Evolutionary conservation across 2,797 vertebrate genomes (phyloP), one percentile per base, ranked within the genome.

Genomic region (Momotus momota): DNA sequence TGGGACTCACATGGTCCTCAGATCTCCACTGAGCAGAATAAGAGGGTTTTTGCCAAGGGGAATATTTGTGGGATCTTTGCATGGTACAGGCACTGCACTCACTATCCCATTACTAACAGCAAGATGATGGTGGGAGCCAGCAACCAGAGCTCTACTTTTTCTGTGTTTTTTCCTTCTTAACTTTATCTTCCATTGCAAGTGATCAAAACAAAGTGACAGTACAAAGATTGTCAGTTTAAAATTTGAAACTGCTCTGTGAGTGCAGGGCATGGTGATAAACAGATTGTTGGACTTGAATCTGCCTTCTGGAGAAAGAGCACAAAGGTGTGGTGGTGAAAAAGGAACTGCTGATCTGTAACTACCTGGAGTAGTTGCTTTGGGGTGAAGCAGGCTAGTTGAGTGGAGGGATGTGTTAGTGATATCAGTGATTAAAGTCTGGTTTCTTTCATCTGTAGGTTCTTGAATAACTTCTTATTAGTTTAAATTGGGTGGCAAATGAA

Each of bases 391-490:
- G 33, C 49, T 52, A 14, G 49, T 14, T 88, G 82, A 80, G 40
- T 35, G 70, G 38, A 81, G 40, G 33, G 46, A 25, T 74, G 49
- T 7, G 14, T 65, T 58, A 75, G 66, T 81, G 72, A 16, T 49
- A 12, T 3, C 45, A 81, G 64, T 57, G 62, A 72, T 93, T 89
- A 27, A 79, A 89, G 78, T 45, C 74, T 61, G 62, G 20, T n/a
- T 89, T 75, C 78, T 89, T 86, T 75, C 78, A 64, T 70, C 86
- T 90, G 6, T 5, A 52, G 58, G 29, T 82, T 72, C 64, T 52
- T 82, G 49, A 75, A 46, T 86, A 87, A 87, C 62, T 94, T 95
- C 69, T 46, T 67, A 38, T 81, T 79, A 85, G 62, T 79, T 91
- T 79, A 81, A 88, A 54, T 10, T 86, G 62, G 33, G 66, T 72